A percentile compares a stretch with the other conserved stretches of the same genome.
These are phyloP conservation scores for Lobophora halterata DNA, from an alignment of 2,888 invertebrate species.

Conservation along the genomic window DNA sequence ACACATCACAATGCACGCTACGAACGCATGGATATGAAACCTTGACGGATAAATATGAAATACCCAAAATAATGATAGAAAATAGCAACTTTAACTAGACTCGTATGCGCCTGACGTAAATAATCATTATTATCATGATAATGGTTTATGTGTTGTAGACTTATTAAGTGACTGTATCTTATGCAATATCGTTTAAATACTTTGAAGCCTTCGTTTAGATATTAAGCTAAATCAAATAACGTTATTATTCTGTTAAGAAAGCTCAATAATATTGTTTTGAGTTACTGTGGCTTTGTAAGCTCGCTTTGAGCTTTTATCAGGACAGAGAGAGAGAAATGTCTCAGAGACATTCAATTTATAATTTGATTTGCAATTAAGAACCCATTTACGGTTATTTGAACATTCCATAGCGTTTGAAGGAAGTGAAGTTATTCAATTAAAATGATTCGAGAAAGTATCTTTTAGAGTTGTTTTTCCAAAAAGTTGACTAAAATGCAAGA, in stretches of 20 bases:
- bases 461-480: no score
- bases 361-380: constrained; percentile 56
- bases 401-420: constrained; percentile 51
- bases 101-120: no score
- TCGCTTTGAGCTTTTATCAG: constrained; percentile 22
- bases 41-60: no score
- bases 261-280: constrained; percentile 23
- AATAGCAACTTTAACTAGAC: no score
- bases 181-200: constrained; percentile 6
- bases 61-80: no score
- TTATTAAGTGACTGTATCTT: constrained; percentile 4
- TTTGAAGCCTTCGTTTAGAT: constrained; percentile 13
- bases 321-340: constrained; percentile 26
- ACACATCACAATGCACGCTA: no score
- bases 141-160: constrained; percentile 1
- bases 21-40: no score
- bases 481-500: no score
- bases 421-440: constrained; percentile 54
- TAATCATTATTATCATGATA: no score
- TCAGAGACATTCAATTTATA: constrained; percentile 36
- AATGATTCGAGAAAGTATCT: constrained; percentile 48
- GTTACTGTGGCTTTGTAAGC: constrained; percentile 28
- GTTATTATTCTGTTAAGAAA: constrained; percentile 12
- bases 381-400: constrained; percentile 53
- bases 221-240: constrained; percentile 15